A percentile compares a stretch with the other conserved stretches of the same genome.
These are phyloP conservation scores for Perdita meconis DNA, from an alignment of 2,888 invertebrate species.

Conservation along the genomic window DNA sequence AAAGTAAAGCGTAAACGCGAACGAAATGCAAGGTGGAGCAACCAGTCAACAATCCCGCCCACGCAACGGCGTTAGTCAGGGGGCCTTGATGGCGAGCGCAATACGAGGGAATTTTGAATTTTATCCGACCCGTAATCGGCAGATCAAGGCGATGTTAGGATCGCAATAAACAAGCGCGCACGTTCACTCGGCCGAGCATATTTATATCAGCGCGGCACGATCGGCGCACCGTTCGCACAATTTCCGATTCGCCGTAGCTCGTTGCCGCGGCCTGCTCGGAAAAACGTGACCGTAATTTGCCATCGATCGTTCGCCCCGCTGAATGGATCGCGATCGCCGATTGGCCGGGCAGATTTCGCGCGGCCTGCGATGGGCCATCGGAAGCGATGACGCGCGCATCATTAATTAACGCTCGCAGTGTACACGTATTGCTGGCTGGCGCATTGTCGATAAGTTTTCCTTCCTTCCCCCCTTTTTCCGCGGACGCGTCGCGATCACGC, in stretches of 20 bases:
- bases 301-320: conserved; percentile 34
- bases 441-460: neutral
- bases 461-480: neutral
- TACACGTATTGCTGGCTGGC: neutral
- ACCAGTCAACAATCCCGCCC: neutral
- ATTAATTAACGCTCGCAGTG: conserved; percentile 30
- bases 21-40: neutral
- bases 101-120: conserved; percentile 28
- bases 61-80: neutral
- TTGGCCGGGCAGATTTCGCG: conserved; percentile 7
- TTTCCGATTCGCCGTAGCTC: conserved; percentile 47
- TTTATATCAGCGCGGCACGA: conserved; percentile 39
- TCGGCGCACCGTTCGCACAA: conserved; percentile 40
- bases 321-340: conserved; percentile 21
- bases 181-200: conserved; percentile 44
- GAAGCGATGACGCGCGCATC: conserved; percentile 37
- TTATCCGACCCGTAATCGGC: conserved; percentile 11
- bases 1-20: neutral
- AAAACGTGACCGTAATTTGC: conserved; percentile 38
- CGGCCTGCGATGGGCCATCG: neutral
- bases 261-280: conserved; percentile 26
- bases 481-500: too few relatives aligned
- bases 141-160: conserved; percentile 30
- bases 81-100: conserved; percentile 11
- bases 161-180: conserved; percentile 19